A percentile compares a stretch with the other conserved stretches of the same genome.
Evolutionary conservation across 2,888 invertebrate genomes (phyloP).

Genomic region (Ophraella communa): DNA sequence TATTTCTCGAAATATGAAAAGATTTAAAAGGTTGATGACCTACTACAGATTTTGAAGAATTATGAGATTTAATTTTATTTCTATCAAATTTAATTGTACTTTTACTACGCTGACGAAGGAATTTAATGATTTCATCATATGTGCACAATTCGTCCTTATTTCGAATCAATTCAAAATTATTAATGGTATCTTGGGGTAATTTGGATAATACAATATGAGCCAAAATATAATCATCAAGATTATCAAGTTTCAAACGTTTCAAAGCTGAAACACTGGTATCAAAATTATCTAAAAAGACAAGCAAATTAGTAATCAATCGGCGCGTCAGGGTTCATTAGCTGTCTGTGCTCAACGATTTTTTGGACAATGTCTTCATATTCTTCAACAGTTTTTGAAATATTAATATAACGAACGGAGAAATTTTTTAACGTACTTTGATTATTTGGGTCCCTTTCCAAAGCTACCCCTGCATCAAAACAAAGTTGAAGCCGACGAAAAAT

Average conservation of each 20-base stretch:
- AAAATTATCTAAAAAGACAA: too few species aligned
- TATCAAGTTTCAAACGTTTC: neutral
- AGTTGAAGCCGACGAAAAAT: neutral
- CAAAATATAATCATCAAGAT: neutral
- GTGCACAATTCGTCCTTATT: neutral
- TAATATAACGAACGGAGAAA: neutral
- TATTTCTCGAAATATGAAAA: too few species aligned
- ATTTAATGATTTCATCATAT: neutral
- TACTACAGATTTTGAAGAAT: too few species aligned
- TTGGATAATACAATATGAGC: neutral
- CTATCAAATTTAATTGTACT: neutral
- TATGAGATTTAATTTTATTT: too few species aligned
- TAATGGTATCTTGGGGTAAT: neutral
- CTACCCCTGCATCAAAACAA: neutral
- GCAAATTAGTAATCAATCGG: neutral
- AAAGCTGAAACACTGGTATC: too few species aligned
- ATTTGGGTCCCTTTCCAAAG: neutral
- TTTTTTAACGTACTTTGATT: neutral
- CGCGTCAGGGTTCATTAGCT: neutral
- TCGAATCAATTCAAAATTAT: neutral
- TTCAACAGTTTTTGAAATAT: neutral
- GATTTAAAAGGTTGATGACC: too few species aligned
- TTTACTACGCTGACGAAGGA: neutral
- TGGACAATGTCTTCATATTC: neutral
- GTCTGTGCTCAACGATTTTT: neutral